Evolutionary conservation across 2,888 invertebrate species (phyloP), one percentile per base, ranked within the genome.

Genomic region (Lepidocyrtinus sp.): DNA sequence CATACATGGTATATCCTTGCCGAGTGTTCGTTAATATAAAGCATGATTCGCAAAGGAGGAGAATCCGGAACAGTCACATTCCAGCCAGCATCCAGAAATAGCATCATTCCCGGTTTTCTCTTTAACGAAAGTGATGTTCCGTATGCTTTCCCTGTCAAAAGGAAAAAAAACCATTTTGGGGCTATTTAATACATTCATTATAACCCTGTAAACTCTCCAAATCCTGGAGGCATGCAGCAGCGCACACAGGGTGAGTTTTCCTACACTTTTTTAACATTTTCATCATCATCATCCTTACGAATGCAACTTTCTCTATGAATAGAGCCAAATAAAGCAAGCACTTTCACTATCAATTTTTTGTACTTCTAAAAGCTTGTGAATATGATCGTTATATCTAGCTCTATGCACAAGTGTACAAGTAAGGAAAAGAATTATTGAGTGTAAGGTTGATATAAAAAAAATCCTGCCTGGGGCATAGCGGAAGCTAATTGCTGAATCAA

Each of bases 21-120:
- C n/a, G 83, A 81, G 61, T 78, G 82, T 69, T 87, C 86, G 67
- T 85, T 75, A 45, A 85, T 68, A 45, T 82, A 79, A 61, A 87
- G 61, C 21, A 79, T 63, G 21, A 85, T 27, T 26, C 77, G 72
- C 26, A 85, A 67, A 3, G 79, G 81, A 17, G 63, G 50, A 2
- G 78, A 78, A 67, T 77, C 68, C 15, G 85, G 83, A 59, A 85
- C 68, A 50, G 85, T 84, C 27, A 85, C 74, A 70, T 84, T 85
- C 84, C 85, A 84, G 64, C 83, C 84, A 73, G 85, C 75, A 79
- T 86, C 75, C 27, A 86, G 45, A 75, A 83, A 85, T 59, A 85
- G 83, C 83, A 86, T 84, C 76, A 85, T 75, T 61, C 86, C 86
- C 45, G 86, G 85, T 74, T 85, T 82, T 79, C 86, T 81, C 82